Evolutionary conservation across 2,888 invertebrate genomes (phyloP).

Genomic region (Liposcelis brunnea): DNA sequence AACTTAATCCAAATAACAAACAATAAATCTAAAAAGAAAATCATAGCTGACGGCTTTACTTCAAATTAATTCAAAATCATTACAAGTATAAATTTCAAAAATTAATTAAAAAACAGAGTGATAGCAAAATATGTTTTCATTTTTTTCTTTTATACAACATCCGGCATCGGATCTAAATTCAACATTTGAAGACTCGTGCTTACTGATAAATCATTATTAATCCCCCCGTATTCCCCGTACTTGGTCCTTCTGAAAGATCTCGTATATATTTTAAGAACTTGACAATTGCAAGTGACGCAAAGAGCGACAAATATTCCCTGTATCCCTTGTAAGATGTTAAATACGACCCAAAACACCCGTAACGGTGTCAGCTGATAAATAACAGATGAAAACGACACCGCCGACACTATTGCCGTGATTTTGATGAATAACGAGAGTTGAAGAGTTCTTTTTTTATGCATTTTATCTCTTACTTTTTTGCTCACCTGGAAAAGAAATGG

Average conservation of each 20-base stretch:
- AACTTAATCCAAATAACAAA: too few relatives aligned
- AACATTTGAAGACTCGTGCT: constrained; percentile 28
- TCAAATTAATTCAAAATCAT: too few relatives aligned
- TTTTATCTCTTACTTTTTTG: constrained; percentile 19
- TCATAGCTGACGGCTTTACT: too few relatives aligned
- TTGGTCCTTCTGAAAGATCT: constrained; percentile 17
- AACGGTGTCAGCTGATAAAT: neutral
- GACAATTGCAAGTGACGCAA: constrained; percentile 23
- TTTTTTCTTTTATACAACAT: constrained; percentile 24
- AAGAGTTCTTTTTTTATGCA: constrained; percentile 19
- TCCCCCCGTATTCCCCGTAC: constrained; percentile 15
- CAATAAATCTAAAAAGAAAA: too few relatives aligned
- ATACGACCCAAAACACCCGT: constrained; percentile 14
- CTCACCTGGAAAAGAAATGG: constrained; percentile 9
- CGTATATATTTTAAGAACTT: constrained; percentile 27
- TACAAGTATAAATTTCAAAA: too few relatives aligned
- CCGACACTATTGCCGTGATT: constrained; percentile 21
- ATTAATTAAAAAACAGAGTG: too few relatives aligned
- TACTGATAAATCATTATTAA: constrained; percentile 21
- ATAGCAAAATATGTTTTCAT: too few relatives aligned
- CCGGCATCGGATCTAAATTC: constrained; percentile 28
- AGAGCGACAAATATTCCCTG: constrained; percentile 27
- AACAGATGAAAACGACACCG: constrained; percentile 21
- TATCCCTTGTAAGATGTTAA: constrained; percentile 18
- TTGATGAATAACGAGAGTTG: constrained; percentile 21